Conservation (phyloP, 2,797 vertebrate genomes). For the Acomys russatus region DNA sequence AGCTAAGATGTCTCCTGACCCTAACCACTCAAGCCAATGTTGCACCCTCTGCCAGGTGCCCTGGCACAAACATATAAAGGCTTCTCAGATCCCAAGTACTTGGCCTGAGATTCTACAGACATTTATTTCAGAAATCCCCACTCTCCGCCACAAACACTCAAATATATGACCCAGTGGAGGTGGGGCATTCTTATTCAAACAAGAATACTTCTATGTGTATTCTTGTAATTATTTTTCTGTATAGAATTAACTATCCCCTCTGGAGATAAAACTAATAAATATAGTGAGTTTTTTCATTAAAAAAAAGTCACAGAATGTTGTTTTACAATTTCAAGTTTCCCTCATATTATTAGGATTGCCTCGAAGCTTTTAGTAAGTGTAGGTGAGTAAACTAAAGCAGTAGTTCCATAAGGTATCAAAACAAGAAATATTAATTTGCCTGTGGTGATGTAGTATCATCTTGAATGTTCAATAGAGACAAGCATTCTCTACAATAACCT, state of each 20-base stretch:
- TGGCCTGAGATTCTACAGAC: neutral
- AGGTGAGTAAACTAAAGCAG: neutral
- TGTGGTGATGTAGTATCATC: neutral
- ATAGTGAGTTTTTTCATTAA: neutral
- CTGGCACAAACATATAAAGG: neutral
- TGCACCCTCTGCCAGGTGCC: neutral
- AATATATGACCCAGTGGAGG: neutral
- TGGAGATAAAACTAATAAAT: neutral
- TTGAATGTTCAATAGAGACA: neutral
- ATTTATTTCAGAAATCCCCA: neutral
- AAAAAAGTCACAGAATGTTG: neutral
- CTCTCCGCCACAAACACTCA: neutral
- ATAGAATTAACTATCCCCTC: neutral
- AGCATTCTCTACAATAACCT: neutral
- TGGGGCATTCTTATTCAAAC: neutral
- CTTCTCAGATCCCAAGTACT: neutral
- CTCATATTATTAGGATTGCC: neutral
- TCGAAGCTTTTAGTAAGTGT: slow-evolving; percentile 41
- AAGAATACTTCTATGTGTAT: neutral
- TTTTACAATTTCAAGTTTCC: slow-evolving; percentile 29
- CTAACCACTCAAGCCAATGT: neutral
- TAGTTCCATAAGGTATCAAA: slow-evolving; percentile 1
- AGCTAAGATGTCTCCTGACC: neutral
- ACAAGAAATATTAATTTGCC: neutral
- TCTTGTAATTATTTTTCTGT: neutral